Evolutionary conservation across 2,888 invertebrate species (phyloP), one percentile per base, ranked within the genome.

Genomic region (Philereme vetulata): DNA sequence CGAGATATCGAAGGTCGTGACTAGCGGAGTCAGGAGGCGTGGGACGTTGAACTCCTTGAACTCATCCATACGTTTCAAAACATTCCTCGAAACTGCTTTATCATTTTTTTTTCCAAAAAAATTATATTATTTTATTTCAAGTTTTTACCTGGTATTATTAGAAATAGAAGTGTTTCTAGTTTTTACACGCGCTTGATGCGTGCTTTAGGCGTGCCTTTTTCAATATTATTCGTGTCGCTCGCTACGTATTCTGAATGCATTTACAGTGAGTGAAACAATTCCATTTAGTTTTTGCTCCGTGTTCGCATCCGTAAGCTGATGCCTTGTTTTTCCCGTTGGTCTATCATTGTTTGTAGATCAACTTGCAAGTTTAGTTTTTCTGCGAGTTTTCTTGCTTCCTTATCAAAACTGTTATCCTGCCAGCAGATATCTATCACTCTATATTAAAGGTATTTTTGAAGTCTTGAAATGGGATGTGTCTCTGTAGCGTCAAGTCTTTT

Each of bases 1-100:
- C 64, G 57, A 75, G 73, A 77, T 84, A 81, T 79, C 77, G 78
- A 78, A 81, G 83, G 84, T 83, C 80, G 80, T 71, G 75, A 71
- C 71, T 68, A 64, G 53, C 59, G 10, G 48, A 60, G 71, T 35
- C 61, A 62, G 56, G 38, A 54, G 36, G 52, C 53, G 57, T 65
- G 58, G 78, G 68, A 65, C 74, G 70, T 67, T 74, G 76, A 74
- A 77, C 72, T 67, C 64, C 50, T 64, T 56, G 68, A 54, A 62
- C 62, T 56, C 46, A 53, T 49, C 43, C 43, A 48, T 10, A 56
- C 40, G 11, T 45, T 49, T 48, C 34, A 21, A 11, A 44, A 44
- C 21, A 50, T 11, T 11, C 5, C 33, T 51, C 46, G n/a, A 47
- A 44, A 47, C 38, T 5, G 47, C 34, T 10, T 32, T 46, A 34